phyloP scores from a whole-genome alignment of 1,140 invertebrate species.

The Scylla paramamosain region DNA sequence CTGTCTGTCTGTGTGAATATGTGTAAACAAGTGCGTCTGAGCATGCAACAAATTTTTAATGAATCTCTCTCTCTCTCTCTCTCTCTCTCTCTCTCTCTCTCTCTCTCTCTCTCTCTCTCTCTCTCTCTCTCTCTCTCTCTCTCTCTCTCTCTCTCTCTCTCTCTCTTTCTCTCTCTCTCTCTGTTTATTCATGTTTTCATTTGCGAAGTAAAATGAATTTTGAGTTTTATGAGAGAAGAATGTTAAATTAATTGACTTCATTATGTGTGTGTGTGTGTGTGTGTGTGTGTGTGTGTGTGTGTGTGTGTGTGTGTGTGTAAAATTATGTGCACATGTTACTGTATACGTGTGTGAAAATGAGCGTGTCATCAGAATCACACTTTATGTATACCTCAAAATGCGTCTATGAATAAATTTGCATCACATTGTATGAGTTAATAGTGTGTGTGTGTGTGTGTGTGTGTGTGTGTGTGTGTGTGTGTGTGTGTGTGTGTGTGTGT shows the following conservation, averaged over 20 bases:
- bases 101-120: no score
- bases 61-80: no score
- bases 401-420: slow-evolving; percentile 23
- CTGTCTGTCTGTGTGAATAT: no score
- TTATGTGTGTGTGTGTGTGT: background rate
- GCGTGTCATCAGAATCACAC: background rate
- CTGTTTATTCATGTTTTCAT: background rate
- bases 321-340: background rate
- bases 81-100: no score
- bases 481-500: background rate
- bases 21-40: background rate
- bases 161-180: no score
- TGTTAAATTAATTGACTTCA: background rate
- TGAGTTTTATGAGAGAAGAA: background rate
- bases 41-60: background rate
- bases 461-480: background rate
- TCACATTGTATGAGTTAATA: background rate
- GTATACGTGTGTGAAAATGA: background rate
- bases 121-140: no score
- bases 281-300: no score
- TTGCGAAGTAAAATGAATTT: background rate
- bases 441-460: background rate
- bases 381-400: slow-evolving; percentile 15
- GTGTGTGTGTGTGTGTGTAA: no score
- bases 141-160: no score